Conservation (phyloP, 2,888 invertebrate genomes). For the Parnassius apollo region DNA sequence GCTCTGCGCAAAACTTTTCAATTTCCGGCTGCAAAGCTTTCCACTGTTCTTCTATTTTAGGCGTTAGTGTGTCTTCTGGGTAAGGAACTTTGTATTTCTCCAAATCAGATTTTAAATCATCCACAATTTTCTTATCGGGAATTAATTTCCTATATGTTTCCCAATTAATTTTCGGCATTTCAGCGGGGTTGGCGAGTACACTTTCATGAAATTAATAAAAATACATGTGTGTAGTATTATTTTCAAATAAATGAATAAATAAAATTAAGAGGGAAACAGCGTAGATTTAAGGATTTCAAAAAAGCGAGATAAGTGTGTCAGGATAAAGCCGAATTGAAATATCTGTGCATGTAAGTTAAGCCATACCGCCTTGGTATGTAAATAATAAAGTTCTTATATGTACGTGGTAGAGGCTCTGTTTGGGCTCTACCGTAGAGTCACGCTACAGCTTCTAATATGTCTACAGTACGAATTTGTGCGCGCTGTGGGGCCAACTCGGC, state of each 20-base stretch:
- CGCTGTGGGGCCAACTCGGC: too few relatives aligned
- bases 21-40: slow-evolving; percentile 48
- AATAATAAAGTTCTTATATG: too few relatives aligned
- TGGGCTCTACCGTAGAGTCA: too few relatives aligned
- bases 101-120: slow-evolving; percentile 55
- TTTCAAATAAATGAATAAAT: background rate
- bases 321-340: too few relatives aligned
- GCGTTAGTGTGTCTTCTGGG: slow-evolving; percentile 52
- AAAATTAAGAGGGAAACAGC: background rate
- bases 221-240: too few relatives aligned
- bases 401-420: too few relatives aligned
- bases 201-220: slow-evolving; percentile 35
- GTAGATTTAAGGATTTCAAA: too few relatives aligned
- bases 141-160: slow-evolving; percentile 54
- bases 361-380: too few relatives aligned
- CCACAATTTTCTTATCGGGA: slow-evolving; percentile 55
- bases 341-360: too few relatives aligned
- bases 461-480: too few relatives aligned
- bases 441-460: too few relatives aligned
- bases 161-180: slow-evolving; percentile 67
- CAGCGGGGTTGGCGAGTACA: slow-evolving; percentile 51
- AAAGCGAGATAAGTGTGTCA: too few relatives aligned
- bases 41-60: slow-evolving; percentile 63
- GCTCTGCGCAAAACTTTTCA: slow-evolving; percentile 46
- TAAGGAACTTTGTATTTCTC: slow-evolving; percentile 52